Conservation (phyloP, 1,140 invertebrate species). For the Aphidius ervi region DNA sequence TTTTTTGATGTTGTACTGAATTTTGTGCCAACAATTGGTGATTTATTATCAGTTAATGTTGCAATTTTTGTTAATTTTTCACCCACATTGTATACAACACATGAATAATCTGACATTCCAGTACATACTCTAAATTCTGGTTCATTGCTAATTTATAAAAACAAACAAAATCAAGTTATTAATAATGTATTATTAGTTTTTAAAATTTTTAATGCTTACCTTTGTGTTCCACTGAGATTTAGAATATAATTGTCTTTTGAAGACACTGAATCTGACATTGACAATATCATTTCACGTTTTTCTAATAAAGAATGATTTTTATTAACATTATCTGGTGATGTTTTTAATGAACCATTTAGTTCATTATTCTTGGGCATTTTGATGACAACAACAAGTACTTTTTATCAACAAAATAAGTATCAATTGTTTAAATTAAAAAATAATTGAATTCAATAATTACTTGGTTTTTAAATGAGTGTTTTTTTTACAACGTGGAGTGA, state of each 20-base stretch:
- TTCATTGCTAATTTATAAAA: constrained; percentile 30
- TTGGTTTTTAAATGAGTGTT: too few species aligned
- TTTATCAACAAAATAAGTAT: too few species aligned
- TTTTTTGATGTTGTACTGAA: constrained; percentile 60
- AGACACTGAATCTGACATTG: constrained; percentile 16
- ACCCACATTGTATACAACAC: constrained; percentile 46
- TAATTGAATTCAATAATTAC: too few species aligned
- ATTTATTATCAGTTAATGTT: constrained; percentile 47
- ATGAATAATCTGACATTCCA: constrained; percentile 41
- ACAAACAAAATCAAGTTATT: constrained; percentile 19
- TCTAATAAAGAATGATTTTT: too few species aligned
- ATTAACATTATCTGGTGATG: too few species aligned
- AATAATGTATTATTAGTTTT: constrained; percentile 14
- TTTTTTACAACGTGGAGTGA: too few species aligned
- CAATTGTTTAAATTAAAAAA: too few species aligned
- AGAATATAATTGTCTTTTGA: constrained; percentile 42
- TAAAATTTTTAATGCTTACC: constrained; percentile 23
- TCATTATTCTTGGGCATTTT: too few species aligned
- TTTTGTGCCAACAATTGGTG: constrained; percentile 57
- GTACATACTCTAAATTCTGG: constrained; percentile 43
- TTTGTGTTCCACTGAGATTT: constrained; percentile 39
- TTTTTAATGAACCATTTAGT: too few species aligned
- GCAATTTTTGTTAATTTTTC: constrained; percentile 38
- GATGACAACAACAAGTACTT: too few species aligned
- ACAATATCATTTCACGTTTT: constrained; percentile 28